phyloP scores from a whole-genome alignment of 2,888 invertebrate species.

The Byasa hedistus region DNA sequence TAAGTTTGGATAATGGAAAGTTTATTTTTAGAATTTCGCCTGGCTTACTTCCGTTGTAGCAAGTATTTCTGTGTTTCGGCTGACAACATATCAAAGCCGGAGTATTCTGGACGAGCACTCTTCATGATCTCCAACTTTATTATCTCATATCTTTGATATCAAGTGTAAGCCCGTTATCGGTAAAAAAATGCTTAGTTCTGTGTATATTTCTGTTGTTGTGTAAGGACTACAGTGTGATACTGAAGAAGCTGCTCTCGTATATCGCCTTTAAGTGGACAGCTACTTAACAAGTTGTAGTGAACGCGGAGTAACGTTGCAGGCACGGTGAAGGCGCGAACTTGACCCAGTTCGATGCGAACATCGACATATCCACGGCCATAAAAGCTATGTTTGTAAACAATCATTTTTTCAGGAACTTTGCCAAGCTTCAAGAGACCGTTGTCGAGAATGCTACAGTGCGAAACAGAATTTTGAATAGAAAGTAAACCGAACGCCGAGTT shows the following conservation, averaged over 20 bases:
- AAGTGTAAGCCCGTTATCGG: too few relatives aligned
- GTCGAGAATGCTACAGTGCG: conserved; percentile 9
- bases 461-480: conserved; percentile 25
- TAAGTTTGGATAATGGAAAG: too few relatives aligned
- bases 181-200: too few relatives aligned
- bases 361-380: not conserved
- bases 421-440: conserved; percentile 24
- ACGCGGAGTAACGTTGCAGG: not conserved
- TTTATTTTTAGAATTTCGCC: too few relatives aligned
- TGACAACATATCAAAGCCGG: too few relatives aligned
- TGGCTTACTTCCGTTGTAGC: too few relatives aligned
- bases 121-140: too few relatives aligned
- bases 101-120: too few relatives aligned
- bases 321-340: conserved; percentile 12
- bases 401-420: conserved; percentile 27
- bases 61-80: too few relatives aligned
- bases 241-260: not conserved
- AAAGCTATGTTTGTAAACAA: conserved; percentile 26
- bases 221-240: not conserved
- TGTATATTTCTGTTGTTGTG: too few relatives aligned
- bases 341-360: conserved; percentile 15
- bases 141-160: too few relatives aligned
- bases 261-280: conserved; percentile 2
- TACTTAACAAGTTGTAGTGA: not conserved
- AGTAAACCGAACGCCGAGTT: conserved; percentile 11